A percentile compares a stretch with the other conserved stretches of the same genome.
Conservation (phyloP, 2,797 vertebrate genomes). For the Etheostoma nigrum region DNA sequence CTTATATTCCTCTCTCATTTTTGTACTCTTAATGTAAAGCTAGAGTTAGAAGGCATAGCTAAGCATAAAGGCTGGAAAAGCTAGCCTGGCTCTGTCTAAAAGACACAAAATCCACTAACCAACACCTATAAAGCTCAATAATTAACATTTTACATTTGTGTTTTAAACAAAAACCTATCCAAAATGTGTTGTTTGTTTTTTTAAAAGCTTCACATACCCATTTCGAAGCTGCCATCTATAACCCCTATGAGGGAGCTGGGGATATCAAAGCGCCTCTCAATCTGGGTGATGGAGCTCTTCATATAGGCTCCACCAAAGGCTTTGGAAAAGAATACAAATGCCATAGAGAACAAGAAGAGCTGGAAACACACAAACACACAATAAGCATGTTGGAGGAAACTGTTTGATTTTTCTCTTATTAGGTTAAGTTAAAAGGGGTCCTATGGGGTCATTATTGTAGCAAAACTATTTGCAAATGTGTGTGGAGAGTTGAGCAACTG, state of each 20-base stretch:
- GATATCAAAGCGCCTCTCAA: slow-evolving; percentile 94
- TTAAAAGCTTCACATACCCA: slow-evolving; percentile 82
- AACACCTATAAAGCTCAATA: too few species aligned
- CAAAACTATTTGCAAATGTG: too few species aligned
- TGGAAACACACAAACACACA: slow-evolving; percentile 69
- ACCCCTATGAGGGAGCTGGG: slow-evolving; percentile 92
- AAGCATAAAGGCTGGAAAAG: not conserved
- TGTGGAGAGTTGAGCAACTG: too few species aligned
- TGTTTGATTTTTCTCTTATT: not conserved
- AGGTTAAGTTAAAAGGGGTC: not conserved
- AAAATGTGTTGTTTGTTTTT: not conserved
- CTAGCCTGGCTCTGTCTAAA: too few species aligned
- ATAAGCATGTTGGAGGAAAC: not conserved
- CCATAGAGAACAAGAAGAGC: slow-evolving; percentile 90
- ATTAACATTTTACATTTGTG: too few species aligned
- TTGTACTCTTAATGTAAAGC: not conserved
- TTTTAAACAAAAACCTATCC: too few species aligned
- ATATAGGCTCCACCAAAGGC: slow-evolving; percentile 92
- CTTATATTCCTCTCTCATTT: not conserved
- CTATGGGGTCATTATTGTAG: too few species aligned
- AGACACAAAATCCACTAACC: too few species aligned
- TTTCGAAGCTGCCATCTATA: slow-evolving; percentile 95
- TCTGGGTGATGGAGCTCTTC: slow-evolving; percentile 95
- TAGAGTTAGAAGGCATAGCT: not conserved
- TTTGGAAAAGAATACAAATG: slow-evolving; percentile 90